Evolutionary conservation across 2,797 vertebrate genomes (phyloP), one percentile per base, ranked within the genome.

Genomic region (Bryconaethiops microstoma): DNA sequence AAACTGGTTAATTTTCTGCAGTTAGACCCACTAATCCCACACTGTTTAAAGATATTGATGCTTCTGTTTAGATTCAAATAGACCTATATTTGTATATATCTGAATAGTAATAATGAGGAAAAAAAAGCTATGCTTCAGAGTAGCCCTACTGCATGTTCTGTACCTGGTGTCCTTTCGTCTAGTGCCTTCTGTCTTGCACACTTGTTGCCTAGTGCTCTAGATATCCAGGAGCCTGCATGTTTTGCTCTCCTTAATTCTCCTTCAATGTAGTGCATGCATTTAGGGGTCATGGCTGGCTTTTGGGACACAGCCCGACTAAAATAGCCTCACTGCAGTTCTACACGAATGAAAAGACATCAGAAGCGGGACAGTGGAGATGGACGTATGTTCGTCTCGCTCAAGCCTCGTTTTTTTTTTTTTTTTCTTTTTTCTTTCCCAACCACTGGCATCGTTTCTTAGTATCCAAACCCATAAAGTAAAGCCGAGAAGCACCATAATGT

Each of bases 171-270:
- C 23, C 80, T 62, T 19, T 29, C 13, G 70, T 77, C 62, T 55
- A 77, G 75, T 77, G 75, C 75, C 62, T 77, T 68, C 69, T 57
- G 17, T 29, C n/a, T 57, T 13, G 63, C 70, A 45, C 42, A 77
- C 48, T 77, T 77, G 23, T 68, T 74, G 40, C 14, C 39, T 25
- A 35, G 62, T 77, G 50, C 40, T n/a, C 68, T 59, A 45, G 76
- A 40, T 50, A 6, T 42, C 17, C 16, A 10, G 6, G 12, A 42
- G 75, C 50, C 14, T 82, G 75, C 67, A 64, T 77, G 39, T 25
- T 72, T 40, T 19, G 29, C 17, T 14, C 17, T 17, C 29, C 23
- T 21, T 17, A 14, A 29, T 25, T 0, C 7, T 8, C 45, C 7
- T 52, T 55, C 45, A 39, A 1, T 2, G 1, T 42, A 59, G 54